Evolutionary conservation across 2,797 vertebrate species (phyloP).

Genomic region (Numenius phaeopus): DNA sequence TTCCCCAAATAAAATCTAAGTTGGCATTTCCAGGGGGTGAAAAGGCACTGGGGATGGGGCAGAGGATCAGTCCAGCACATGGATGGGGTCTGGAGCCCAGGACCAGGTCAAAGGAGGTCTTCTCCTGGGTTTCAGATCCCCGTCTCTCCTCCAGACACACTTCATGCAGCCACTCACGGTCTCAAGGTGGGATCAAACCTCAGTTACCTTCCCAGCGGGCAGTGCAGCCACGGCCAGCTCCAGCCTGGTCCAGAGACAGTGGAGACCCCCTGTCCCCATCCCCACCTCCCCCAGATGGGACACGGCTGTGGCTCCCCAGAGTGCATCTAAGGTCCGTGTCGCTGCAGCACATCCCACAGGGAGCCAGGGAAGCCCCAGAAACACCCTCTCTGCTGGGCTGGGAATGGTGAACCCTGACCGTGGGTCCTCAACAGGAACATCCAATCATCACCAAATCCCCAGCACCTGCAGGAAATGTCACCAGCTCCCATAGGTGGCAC

Average conservation of each 20-base stretch:
- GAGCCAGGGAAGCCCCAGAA: neutral
- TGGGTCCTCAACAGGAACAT: neutral
- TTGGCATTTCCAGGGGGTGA: neutral
- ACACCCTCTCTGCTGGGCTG: neutral
- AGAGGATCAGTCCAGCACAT: rapidly evolving
- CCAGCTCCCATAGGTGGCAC: neutral
- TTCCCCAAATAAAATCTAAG: neutral
- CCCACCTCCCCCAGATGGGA: neutral
- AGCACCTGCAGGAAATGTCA: neutral
- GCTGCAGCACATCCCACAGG: rapidly evolving
- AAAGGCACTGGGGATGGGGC: neutral
- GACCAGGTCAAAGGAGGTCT: no score
- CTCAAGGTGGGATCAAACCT: neutral
- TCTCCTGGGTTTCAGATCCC: neutral
- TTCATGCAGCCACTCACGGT: no score
- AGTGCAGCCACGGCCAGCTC: rapidly evolving
- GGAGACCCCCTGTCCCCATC: neutral
- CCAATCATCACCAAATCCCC: neutral
- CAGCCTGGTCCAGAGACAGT: neutral
- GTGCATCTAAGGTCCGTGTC: neutral
- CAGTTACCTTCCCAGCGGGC: neutral
- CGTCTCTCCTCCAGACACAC: neutral
- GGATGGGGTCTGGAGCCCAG: neutral
- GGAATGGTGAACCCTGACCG: rapidly evolving
- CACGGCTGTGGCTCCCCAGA: rapidly evolving